These are phyloP conservation scores for Macrotrachela quadricornifera DNA, from an alignment of 1,140 invertebrate species.

Conservation along the genomic window DNA sequence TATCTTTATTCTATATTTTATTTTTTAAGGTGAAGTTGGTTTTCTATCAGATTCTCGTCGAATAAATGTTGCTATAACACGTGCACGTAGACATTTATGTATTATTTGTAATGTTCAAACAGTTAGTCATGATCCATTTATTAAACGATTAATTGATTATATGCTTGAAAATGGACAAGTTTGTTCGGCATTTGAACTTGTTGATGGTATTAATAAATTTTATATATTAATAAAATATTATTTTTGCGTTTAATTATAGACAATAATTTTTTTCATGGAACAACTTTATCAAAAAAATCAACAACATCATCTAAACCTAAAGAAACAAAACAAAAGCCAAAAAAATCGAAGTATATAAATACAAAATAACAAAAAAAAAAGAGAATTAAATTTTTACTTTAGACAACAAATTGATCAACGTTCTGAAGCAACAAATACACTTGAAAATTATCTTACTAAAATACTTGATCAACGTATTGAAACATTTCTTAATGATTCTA, in stretches of 20 bases:
- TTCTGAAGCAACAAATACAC: neutral
- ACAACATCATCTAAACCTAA: neutral
- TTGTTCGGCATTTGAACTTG: constrained; percentile 34
- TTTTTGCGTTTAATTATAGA: neutral
- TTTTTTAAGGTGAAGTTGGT: constrained; percentile 35
- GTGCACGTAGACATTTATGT: constrained; percentile 37
- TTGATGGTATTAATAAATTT: constrained; percentile 15
- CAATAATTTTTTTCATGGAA: neutral
- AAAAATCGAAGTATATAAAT: neutral
- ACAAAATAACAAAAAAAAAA: too few species aligned
- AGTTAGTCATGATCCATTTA: constrained; percentile 32
- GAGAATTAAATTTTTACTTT: too few species aligned
- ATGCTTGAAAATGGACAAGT: constrained; percentile 33
- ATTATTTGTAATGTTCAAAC: constrained; percentile 39
- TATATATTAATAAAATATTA: neutral
- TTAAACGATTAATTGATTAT: constrained; percentile 35
- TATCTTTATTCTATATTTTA: too few species aligned
- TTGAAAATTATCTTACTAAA: constrained; percentile 10
- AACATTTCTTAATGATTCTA: neutral
- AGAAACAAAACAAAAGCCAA: constrained; percentile 8
- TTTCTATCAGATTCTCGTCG: constrained; percentile 39
- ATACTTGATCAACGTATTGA: constrained; percentile 9
- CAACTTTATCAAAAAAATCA: constrained; percentile 7
- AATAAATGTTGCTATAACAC: constrained; percentile 42
- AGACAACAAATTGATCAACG: neutral